These are phyloP conservation scores for Takifugu ocellatus DNA, from an alignment of 2,797 vertebrate species.

Conservation along the genomic window DNA sequence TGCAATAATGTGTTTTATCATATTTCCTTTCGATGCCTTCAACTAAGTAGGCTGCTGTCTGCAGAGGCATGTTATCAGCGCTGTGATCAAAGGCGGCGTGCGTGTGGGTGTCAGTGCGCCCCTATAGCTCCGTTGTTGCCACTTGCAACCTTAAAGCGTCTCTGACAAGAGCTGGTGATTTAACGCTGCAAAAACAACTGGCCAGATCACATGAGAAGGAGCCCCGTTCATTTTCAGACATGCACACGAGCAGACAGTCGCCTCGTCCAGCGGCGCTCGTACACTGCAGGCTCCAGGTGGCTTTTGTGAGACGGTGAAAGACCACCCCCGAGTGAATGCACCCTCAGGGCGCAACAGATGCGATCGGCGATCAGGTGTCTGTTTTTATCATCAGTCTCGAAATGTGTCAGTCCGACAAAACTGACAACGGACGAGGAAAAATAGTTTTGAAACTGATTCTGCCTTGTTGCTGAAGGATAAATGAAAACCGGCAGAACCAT, in stretches of 20 bases:
- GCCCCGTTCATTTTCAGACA: slow-evolving; percentile 34
- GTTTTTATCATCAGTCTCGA: slow-evolving; percentile 30
- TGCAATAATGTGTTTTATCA: slow-evolving; percentile 68
- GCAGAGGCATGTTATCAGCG: slow-evolving; percentile 56
- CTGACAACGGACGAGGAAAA: not conserved
- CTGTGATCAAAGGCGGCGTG: slow-evolving; percentile 58
- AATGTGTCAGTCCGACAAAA: slow-evolving; percentile 50
- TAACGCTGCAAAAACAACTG: slow-evolving; percentile 59
- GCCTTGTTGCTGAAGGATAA: slow-evolving; percentile 6
- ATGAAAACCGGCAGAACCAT: slow-evolving; percentile 6
- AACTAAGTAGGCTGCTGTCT: slow-evolving; percentile 47
- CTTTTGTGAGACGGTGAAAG: slow-evolving; percentile 35
- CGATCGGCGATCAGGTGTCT: slow-evolving; percentile 53
- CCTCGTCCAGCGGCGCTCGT: slow-evolving; percentile 18
- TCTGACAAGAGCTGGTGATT: slow-evolving; percentile 64
- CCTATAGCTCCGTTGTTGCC: slow-evolving; percentile 60
- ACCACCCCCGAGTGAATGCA: slow-evolving; percentile 65
- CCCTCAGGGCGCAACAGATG: slow-evolving; percentile 49
- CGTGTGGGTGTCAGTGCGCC: slow-evolving; percentile 64
- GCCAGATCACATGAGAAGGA: slow-evolving; percentile 56
- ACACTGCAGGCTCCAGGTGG: slow-evolving; percentile 26
- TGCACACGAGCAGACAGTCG: slow-evolving; percentile 19
- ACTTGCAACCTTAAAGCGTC: slow-evolving; percentile 50
- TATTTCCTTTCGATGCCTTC: slow-evolving; percentile 53
- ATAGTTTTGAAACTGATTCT: too few relatives aligned